A percentile compares a stretch with the other conserved stretches of the same genome.
phyloP scores from a whole-genome alignment of 2,113 vertebrate genomes.

The Tylochromis polylepis region DNA sequence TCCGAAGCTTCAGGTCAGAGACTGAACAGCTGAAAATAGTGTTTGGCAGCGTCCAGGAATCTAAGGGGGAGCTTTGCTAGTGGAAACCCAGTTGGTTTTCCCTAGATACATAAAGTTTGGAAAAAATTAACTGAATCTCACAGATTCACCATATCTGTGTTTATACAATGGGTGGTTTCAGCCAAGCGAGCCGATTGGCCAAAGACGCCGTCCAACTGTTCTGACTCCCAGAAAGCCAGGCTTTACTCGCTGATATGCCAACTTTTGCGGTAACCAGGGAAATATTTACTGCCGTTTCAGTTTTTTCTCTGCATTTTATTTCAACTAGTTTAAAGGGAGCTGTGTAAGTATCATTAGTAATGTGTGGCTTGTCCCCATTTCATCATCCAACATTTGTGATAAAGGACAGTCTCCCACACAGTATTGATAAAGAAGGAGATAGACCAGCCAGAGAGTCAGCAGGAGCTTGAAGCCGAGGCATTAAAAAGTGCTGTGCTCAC shows the following conservation, averaged over 20 bases:
- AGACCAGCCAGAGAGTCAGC: slow-evolving; percentile 28
- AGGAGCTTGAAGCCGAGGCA: slow-evolving; percentile 21
- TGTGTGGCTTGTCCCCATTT: neutral
- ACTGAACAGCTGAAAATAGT: neutral
- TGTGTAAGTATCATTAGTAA: neutral
- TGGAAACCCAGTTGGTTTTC: neutral
- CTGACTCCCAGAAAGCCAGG: neutral
- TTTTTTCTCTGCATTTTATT: neutral
- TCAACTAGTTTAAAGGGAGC: neutral
- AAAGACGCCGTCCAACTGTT: slow-evolving; percentile 5
- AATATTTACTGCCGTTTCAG: neutral
- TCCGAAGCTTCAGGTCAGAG: neutral
- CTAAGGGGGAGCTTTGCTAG: neutral
- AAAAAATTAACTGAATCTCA: neutral
- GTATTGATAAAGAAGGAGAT: neutral
- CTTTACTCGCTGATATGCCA: neutral
- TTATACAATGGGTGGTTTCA: neutral
- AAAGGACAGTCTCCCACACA: slow-evolving; percentile 12
- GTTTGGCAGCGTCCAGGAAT: neutral
- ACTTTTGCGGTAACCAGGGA: neutral
- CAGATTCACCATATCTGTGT: neutral
- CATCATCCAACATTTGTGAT: neutral
- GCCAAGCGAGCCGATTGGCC: neutral
- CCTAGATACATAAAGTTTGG: neutral
- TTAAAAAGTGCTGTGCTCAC: slow-evolving; percentile 45